These are phyloP conservation scores for Hipparchia sbordonii DNA, from an alignment of 2,888 invertebrate species.

Conservation along the genomic window DNA sequence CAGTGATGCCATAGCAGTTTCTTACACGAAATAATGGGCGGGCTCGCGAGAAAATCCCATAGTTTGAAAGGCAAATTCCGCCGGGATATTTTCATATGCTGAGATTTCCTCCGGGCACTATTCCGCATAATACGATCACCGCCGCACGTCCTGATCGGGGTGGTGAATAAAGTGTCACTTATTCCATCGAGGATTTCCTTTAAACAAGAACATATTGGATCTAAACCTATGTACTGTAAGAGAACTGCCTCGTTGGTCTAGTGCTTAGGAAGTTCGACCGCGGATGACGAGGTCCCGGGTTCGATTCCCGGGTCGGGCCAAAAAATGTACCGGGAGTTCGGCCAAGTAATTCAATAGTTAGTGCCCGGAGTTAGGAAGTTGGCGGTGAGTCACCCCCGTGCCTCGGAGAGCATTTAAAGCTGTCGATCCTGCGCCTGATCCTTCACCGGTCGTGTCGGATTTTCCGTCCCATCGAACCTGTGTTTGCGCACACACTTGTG, in stretches of 20 bases:
- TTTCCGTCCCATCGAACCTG: too few relatives aligned
- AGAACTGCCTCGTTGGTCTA: not conserved
- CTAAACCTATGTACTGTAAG: not conserved
- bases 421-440: too few relatives aligned
- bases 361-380: too few relatives aligned
- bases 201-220: slow-evolving; percentile 17
- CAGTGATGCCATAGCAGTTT: slow-evolving; percentile 43
- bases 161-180: slow-evolving; percentile 36
- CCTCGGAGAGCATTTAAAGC: too few relatives aligned
- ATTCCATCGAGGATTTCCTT: slow-evolving; percentile 15
- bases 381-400: too few relatives aligned
- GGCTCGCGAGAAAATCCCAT: slow-evolving; percentile 56
- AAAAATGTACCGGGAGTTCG: too few relatives aligned
- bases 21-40: slow-evolving; percentile 56
- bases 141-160: slow-evolving; percentile 38
- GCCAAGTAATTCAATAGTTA: too few relatives aligned
- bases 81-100: slow-evolving; percentile 46
- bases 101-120: slow-evolving; percentile 45
- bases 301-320: too few relatives aligned
- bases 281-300: too few relatives aligned
- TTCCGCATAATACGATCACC: slow-evolving; percentile 53
- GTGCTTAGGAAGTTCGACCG: too few relatives aligned
- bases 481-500: too few relatives aligned
- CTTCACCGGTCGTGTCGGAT: too few relatives aligned
- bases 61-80: slow-evolving; percentile 64